Percentiles rank a stretch among this genome's conserved stretches.
Evolutionary conservation across 2,888 invertebrate species (phyloP).

Genomic region (Blastobasis lacticolella): DNA sequence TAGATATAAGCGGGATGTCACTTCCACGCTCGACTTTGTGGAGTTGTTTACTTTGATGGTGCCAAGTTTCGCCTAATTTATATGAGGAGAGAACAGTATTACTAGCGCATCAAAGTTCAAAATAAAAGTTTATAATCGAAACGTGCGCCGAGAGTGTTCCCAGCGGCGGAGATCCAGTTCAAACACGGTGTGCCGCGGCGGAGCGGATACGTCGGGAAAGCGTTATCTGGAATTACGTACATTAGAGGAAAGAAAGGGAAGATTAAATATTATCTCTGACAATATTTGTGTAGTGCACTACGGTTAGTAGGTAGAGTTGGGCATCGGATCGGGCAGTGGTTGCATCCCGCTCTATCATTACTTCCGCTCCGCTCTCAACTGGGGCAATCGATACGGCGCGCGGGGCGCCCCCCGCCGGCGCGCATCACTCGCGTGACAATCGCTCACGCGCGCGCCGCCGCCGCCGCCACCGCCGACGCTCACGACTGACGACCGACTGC

Average conservation of each 20-base stretch:
- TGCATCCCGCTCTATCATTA: slow-evolving; percentile 72
- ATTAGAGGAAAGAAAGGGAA: slow-evolving; percentile 43
- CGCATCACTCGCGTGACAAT: slow-evolving; percentile 69
- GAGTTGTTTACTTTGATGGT: slow-evolving; percentile 68
- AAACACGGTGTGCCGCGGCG: background rate
- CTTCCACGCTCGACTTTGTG: slow-evolving; percentile 66
- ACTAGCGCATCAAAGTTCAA: slow-evolving; percentile 19
- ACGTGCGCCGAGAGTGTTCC: slow-evolving; percentile 7
- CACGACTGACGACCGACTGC: background rate
- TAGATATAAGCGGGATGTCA: slow-evolving; percentile 72
- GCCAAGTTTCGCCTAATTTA: slow-evolving; percentile 56
- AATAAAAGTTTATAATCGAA: slow-evolving; percentile 19
- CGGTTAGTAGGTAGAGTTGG: slow-evolving; percentile 55
- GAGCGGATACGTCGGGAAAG: slow-evolving; percentile 13
- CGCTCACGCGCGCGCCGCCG: slow-evolving; percentile 45
- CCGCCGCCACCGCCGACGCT: slow-evolving; percentile 7
- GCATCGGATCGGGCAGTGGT: slow-evolving; percentile 64
- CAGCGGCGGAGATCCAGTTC: background rate
- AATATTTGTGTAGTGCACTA: slow-evolving; percentile 67
- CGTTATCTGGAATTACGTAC: slow-evolving; percentile 30
- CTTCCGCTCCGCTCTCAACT: slow-evolving; percentile 75
- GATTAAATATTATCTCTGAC: slow-evolving; percentile 61
- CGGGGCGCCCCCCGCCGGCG: slow-evolving; percentile 34
- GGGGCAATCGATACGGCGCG: slow-evolving; percentile 77
- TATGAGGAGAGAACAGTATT: slow-evolving; percentile 32